Conservation (phyloP, 2,797 vertebrate species). For the Trematomus bernacchii region DNA sequence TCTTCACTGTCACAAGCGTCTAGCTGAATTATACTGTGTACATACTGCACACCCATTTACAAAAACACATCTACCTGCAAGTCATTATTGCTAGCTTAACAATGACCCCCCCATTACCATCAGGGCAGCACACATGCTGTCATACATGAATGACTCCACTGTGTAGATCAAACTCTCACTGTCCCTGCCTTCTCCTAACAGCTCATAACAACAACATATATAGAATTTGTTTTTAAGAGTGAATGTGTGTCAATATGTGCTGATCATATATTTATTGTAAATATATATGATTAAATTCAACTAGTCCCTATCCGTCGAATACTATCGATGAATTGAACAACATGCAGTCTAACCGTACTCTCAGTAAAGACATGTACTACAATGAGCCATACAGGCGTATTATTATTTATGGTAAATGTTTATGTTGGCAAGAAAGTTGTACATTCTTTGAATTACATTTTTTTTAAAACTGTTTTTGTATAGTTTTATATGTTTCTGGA, state of each 20-base stretch:
- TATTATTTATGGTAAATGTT: no score
- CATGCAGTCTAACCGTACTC: background rate
- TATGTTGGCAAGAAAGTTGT: no score
- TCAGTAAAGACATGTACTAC: no score
- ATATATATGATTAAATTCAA: background rate
- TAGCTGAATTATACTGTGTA: background rate
- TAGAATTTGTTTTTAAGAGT: background rate
- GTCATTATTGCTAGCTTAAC: slow-evolving; percentile 28
- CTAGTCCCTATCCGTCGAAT: background rate
- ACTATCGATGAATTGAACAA: background rate
- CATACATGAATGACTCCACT: slow-evolving; percentile 30
- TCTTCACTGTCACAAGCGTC: background rate
- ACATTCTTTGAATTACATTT: no score
- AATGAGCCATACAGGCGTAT: no score
- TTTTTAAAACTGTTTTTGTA: no score
- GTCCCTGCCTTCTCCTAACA: slow-evolving; percentile 23
- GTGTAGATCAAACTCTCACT: slow-evolving; percentile 17
- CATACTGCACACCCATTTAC: slow-evolving; percentile 2
- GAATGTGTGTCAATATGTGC: background rate
- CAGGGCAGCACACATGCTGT: slow-evolving; percentile 25
- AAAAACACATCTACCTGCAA: slow-evolving; percentile 23
- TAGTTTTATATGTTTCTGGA: no score
- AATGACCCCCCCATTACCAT: slow-evolving; percentile 11
- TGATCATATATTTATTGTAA: background rate
- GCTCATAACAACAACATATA: slow-evolving; percentile 17